These are phyloP conservation scores for Setipinna tenuifilis DNA, from an alignment of 2,797 vertebrate genomes.

Conservation along the genomic window DNA sequence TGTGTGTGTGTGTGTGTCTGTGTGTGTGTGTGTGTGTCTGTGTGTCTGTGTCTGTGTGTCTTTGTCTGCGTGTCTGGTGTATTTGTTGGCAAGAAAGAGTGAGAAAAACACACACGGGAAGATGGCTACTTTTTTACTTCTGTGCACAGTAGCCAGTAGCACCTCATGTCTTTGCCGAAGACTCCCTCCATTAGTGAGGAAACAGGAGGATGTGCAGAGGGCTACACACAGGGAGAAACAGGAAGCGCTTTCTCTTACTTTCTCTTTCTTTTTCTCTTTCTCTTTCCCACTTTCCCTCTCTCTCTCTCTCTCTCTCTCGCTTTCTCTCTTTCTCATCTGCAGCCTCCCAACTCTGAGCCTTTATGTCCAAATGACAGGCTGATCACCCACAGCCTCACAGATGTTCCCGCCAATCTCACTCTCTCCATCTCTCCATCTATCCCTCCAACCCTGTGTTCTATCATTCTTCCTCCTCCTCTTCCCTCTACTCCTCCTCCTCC, in stretches of 20 bases:
- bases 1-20: too few species aligned
- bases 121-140: neutral
- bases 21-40: too few species aligned
- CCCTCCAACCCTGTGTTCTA: neutral
- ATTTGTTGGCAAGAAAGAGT: conserved; percentile 44
- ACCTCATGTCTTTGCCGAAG: neutral
- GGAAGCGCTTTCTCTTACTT: too few species aligned
- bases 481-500: conserved; percentile 5
- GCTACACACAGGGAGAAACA: too few species aligned
- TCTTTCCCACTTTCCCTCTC: conserved; percentile 39
- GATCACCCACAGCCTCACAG: conserved; percentile 21
- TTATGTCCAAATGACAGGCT: neutral
- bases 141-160: neutral
- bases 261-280: too few species aligned
- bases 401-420: conserved; percentile 35
- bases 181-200: neutral
- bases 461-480: conserved; percentile 31
- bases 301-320: conserved; percentile 20
- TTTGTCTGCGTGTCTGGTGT: too few species aligned
- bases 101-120: conserved; percentile 42
- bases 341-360: neutral
- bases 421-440: neutral
- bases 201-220: too few species aligned
- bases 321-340: neutral
- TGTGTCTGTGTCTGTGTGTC: too few species aligned